These are phyloP conservation scores for Salminus brasiliensis DNA, from an alignment of 2,113 vertebrate genomes.

Conservation along the genomic window DNA sequence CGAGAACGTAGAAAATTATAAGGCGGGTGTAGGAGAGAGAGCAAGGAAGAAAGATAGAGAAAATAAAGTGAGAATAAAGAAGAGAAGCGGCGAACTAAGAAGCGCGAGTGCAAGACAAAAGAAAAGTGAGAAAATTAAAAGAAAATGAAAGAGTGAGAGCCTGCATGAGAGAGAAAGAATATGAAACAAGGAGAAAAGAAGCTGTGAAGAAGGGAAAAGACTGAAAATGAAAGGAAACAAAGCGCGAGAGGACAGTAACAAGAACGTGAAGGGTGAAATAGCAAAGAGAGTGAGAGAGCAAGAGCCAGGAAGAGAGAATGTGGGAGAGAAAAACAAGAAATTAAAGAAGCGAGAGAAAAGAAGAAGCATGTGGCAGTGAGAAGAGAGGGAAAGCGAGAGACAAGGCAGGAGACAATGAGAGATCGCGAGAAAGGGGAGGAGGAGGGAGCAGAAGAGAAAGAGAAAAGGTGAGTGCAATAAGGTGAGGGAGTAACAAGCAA, in stretches of 20 bases:
- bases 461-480: not conserved
- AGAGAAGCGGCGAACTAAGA: not conserved
- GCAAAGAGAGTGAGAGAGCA: not conserved
- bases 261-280: not conserved
- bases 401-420: not conserved
- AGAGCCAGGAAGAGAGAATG: not conserved
- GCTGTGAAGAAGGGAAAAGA: not conserved
- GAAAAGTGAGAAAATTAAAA: too few relatives aligned
- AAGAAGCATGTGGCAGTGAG: too few relatives aligned
- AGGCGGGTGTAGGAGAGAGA: conserved; percentile 51
- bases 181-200: too few relatives aligned
- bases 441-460: not conserved
- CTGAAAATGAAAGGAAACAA: not conserved
- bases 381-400: not conserved
- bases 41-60: not conserved
- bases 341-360: not conserved
- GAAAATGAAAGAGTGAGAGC: too few relatives aligned
- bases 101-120: conserved; percentile 20
- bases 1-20: not conserved
- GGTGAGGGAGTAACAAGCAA: not conserved
- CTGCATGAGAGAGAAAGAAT: not conserved
- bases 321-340: not conserved
- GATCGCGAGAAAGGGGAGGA: not conserved
- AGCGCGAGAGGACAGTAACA: conserved; percentile 27
- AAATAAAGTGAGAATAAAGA: not conserved